These are phyloP conservation scores for Ormyrus pomaceus DNA, from an alignment of 2,888 invertebrate genomes.

Conservation along the genomic window DNA sequence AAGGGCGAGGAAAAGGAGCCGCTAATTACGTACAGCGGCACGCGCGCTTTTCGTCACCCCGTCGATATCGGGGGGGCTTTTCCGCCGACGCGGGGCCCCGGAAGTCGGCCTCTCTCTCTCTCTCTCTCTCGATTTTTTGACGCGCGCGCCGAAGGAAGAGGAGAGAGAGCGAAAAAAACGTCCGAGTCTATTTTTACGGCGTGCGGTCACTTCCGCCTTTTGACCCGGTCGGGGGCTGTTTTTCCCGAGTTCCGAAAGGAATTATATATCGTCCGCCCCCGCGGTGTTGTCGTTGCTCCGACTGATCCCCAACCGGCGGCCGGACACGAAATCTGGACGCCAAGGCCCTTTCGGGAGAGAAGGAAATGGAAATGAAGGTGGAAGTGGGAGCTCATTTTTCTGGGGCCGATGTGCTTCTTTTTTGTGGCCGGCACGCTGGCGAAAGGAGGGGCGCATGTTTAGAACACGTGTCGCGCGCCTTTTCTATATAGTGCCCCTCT, in stretches of 20 bases:
- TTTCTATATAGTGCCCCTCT: slow-evolving; percentile 13
- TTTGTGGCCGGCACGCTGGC: slow-evolving; percentile 47
- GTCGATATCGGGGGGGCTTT: slow-evolving; percentile 27
- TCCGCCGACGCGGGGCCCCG: slow-evolving; percentile 43
- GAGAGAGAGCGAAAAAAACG: background rate
- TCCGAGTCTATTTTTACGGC: background rate
- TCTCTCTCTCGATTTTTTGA: slow-evolving; percentile 22
- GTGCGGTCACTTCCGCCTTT: background rate
- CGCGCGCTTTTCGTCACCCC: slow-evolving; percentile 44
- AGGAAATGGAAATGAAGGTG: slow-evolving; percentile 47
- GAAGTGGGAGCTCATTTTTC: slow-evolving; percentile 52
- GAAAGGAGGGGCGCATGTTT: slow-evolving; percentile 60
- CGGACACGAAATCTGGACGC: no score
- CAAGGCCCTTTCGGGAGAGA: background rate
- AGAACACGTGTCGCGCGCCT: slow-evolving; percentile 67
- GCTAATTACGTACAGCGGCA: background rate
- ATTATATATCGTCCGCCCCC: no score
- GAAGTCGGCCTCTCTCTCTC: slow-evolving; percentile 26
- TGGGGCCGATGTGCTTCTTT: slow-evolving; percentile 33
- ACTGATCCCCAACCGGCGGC: no score
- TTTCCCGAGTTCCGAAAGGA: no score
- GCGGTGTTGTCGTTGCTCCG: no score
- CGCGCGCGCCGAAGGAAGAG: slow-evolving; percentile 1
- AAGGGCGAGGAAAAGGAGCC: background rate
- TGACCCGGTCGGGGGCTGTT: background rate